A percentile compares a stretch with the other conserved stretches of the same genome.
These are phyloP conservation scores for Bembecia ichneumoniformis DNA, from an alignment of 2,888 invertebrate species.

Conservation along the genomic window DNA sequence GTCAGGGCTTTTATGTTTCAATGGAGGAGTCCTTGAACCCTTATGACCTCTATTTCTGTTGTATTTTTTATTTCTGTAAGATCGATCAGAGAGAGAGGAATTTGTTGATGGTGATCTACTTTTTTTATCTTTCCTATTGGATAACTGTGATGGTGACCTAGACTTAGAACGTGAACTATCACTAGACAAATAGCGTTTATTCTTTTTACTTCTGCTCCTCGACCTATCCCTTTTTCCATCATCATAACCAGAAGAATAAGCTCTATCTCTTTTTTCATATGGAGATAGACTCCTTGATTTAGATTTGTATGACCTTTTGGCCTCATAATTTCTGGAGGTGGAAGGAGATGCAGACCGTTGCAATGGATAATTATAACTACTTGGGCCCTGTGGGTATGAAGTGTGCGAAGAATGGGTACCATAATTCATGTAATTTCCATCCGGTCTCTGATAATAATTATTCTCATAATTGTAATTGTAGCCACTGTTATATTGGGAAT, in stretches of 20 bases:
- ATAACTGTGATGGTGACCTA: slow-evolving; percentile 36
- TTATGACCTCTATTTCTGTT: slow-evolving; percentile 17
- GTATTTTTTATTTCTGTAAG: slow-evolving; percentile 22
- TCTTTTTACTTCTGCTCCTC: slow-evolving; percentile 33
- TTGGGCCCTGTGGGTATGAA: background rate
- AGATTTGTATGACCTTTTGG: slow-evolving; percentile 29
- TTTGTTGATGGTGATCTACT: slow-evolving; percentile 32
- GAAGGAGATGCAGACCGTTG: slow-evolving; percentile 8
- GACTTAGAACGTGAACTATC: slow-evolving; percentile 45
- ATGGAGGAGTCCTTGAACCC: slow-evolving; percentile 32
- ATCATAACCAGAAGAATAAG: slow-evolving; percentile 40
- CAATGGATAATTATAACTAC: slow-evolving; percentile 18
- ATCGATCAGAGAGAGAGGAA: slow-evolving; percentile 41
- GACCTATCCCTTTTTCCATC: slow-evolving; percentile 32
- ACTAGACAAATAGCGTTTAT: slow-evolving; percentile 48
- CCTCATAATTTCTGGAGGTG: slow-evolving; percentile 22
- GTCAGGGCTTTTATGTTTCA: slow-evolving; percentile 16
- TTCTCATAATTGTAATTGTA: slow-evolving; percentile 36
- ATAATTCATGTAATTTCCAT: background rate
- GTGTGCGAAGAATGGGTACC: background rate
- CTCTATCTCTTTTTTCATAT: slow-evolving; percentile 30
- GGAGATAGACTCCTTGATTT: slow-evolving; percentile 47
- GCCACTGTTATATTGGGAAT: slow-evolving; percentile 35
- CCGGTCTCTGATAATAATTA: slow-evolving; percentile 21
- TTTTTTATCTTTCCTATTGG: slow-evolving; percentile 27